These are phyloP conservation scores for Orestias chungarensis DNA, from an alignment of 2,797 vertebrate species.

Conservation along the genomic window DNA sequence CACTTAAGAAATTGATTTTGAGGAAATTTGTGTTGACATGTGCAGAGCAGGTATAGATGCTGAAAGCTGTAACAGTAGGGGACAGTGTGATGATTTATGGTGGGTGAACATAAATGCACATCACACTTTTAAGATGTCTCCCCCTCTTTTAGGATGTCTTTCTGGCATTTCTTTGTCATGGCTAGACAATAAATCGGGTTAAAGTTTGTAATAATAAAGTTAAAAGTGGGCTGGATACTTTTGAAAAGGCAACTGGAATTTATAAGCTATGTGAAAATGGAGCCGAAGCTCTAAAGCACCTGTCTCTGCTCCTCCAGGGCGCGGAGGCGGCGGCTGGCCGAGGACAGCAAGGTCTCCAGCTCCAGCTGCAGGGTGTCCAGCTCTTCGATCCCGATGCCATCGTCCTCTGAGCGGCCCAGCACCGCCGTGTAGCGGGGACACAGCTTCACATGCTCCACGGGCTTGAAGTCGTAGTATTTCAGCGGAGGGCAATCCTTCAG, in stretches of 20 bases:
- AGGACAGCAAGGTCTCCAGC: slow-evolving; percentile 94
- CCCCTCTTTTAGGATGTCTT: neutral
- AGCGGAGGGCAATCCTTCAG: slow-evolving; percentile 95
- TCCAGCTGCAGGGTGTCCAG: slow-evolving; percentile 97
- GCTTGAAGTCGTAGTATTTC: slow-evolving; percentile 98
- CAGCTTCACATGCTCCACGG: slow-evolving; percentile 94
- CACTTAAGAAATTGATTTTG: neutral
- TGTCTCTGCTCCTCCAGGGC: slow-evolving; percentile 96
- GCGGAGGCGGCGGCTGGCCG: slow-evolving; percentile 91
- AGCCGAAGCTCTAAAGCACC: slow-evolving; percentile 75
- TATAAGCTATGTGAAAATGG: too few relatives aligned
- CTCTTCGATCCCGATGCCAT: slow-evolving; percentile 97
- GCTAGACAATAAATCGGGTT: neutral
- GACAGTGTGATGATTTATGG: neutral
- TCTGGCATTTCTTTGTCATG: neutral
- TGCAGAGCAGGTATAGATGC: neutral
- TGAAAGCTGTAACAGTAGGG: neutral
- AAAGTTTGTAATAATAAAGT: neutral
- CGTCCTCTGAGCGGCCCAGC: slow-evolving; percentile 93
- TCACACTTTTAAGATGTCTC: neutral
- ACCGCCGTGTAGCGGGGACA: slow-evolving; percentile 97
- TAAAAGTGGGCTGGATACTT: neutral
- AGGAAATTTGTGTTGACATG: neutral
- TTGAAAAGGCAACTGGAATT: too few relatives aligned
- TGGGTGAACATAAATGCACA: neutral